Evolutionary conservation across 2,888 invertebrate species (phyloP).

Genomic region (Heliconius ethilla): DNA sequence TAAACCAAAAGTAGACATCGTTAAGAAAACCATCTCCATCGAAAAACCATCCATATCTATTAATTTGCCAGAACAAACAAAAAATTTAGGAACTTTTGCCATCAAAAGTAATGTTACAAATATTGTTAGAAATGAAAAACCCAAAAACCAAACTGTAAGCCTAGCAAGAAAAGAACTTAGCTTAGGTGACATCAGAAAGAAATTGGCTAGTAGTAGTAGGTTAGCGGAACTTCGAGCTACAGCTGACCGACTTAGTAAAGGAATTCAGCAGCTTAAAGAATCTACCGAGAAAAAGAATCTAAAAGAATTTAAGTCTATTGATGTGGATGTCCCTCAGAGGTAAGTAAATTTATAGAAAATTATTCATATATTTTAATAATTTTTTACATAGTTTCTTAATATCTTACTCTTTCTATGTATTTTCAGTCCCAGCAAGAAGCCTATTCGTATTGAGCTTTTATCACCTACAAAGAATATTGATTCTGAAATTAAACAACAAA

Average conservation of each 20-base stretch:
- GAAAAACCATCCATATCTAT: constrained; percentile 26
- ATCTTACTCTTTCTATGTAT: not conserved
- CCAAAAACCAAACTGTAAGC: constrained; percentile 68
- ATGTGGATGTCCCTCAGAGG: constrained; percentile 89
- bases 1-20: constrained; percentile 35
- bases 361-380: not conserved
- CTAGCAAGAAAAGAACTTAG: constrained; percentile 83
- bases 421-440: constrained; percentile 84
- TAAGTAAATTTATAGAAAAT: constrained; percentile 55
- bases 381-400: not conserved
- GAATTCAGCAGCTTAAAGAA: constrained; percentile 83
- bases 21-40: constrained; percentile 16
- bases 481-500: constrained; percentile 68
- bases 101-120: constrained; percentile 67
- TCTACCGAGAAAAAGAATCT: constrained; percentile 77
- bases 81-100: constrained; percentile 54
- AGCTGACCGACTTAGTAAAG: constrained; percentile 84
- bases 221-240: constrained; percentile 87
- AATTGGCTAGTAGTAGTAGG: constrained; percentile 85
- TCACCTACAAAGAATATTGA: constrained; percentile 82
- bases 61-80: constrained; percentile 33
- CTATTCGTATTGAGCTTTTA: constrained; percentile 62
- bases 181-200: constrained; percentile 86
- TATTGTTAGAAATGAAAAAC: constrained; percentile 49
- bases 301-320: constrained; percentile 87